Conservation (phyloP, 2,113 vertebrate genomes). For the Syngnathus typhle region DNA sequence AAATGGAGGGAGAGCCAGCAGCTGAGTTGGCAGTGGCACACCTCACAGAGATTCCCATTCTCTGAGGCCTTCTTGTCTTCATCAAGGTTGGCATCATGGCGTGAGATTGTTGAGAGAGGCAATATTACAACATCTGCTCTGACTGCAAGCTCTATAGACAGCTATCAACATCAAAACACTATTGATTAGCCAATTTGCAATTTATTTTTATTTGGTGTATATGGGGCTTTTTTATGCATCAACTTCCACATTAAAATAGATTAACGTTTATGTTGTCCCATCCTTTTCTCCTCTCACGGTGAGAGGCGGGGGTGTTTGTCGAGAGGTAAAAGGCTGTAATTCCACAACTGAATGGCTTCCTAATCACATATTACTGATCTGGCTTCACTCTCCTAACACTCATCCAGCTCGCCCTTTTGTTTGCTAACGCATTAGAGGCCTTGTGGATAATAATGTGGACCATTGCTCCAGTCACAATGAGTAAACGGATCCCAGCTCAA, state of each 20-base stretch:
- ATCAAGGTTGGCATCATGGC: slow-evolving; percentile 32
- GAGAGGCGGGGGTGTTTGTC: slow-evolving; percentile 15
- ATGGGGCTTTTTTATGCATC: slow-evolving; percentile 1
- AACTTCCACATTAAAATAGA: slow-evolving; percentile 26
- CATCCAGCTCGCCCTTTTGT: slow-evolving; percentile 33
- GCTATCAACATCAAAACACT: not conserved
- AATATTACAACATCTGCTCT: slow-evolving; percentile 26
- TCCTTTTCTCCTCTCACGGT: slow-evolving; percentile 12
- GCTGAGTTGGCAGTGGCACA: slow-evolving; percentile 35
- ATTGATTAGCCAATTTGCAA: not conserved
- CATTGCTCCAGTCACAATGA: slow-evolving; percentile 50
- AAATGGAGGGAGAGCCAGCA: slow-evolving; percentile 30
- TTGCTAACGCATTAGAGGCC: slow-evolving; percentile 38
- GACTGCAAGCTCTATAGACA: not conserved
- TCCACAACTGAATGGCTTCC: slow-evolving; percentile 44
- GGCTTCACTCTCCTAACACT: slow-evolving; percentile 26
- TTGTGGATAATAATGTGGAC: slow-evolving; percentile 45
- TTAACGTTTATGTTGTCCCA: slow-evolving; percentile 24
- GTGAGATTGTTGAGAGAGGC: slow-evolving; percentile 14
- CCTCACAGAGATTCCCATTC: slow-evolving; percentile 30
- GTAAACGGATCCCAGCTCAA: slow-evolving; percentile 51
- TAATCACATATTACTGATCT: slow-evolving; percentile 60
- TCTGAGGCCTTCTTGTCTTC: slow-evolving; percentile 33
- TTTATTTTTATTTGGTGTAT: slow-evolving; percentile 5
- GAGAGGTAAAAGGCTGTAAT: slow-evolving; percentile 32